A percentile compares a stretch with the other conserved stretches of the same genome.
Conservation (phyloP, 1,140 invertebrate genomes). For the Saccostrea cuccullata region DNA sequence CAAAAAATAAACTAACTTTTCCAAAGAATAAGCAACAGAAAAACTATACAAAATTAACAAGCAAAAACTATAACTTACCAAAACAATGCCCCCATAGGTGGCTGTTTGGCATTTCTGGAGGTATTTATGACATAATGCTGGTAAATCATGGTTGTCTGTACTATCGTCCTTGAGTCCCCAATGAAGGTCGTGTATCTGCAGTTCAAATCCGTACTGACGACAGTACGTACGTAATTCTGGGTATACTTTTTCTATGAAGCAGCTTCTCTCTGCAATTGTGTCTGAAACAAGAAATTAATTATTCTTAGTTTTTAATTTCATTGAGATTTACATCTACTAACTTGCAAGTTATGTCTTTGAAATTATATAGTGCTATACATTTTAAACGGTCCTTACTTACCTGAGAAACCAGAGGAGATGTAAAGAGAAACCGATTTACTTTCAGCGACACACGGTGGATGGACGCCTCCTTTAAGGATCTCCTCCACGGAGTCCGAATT, state of each 20-base stretch:
- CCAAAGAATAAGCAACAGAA: no score
- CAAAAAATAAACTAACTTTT: no score
- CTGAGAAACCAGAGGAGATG: constrained; percentile 68
- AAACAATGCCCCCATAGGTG: constrained; percentile 97
- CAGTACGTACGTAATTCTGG: constrained; percentile 97
- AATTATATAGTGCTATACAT: not conserved
- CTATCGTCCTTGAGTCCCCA: constrained; percentile 94
- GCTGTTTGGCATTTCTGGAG: constrained; percentile 95
- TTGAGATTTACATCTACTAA: not conserved
- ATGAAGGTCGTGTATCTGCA: constrained; percentile 91
- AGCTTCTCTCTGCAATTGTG: constrained; percentile 67
- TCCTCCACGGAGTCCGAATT: constrained; percentile 59
- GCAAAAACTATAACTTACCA: no score
- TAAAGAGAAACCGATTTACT: constrained; percentile 69
- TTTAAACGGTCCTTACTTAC: constrained; percentile 56
- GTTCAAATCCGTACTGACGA: constrained; percentile 78
- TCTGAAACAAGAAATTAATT: constrained; percentile 60
- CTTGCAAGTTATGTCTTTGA: not conserved
- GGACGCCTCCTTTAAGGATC: constrained; percentile 70
- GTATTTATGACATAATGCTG: constrained; percentile 95
- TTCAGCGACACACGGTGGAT: constrained; percentile 63
- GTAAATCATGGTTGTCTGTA: constrained; percentile 98
- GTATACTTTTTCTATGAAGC: constrained; percentile 84
- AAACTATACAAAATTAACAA: constrained; percentile 59
- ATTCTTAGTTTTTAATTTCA: not conserved